phyloP scores from a whole-genome alignment of 2,113 vertebrate species.

The Percopsis transmontana region DNA sequence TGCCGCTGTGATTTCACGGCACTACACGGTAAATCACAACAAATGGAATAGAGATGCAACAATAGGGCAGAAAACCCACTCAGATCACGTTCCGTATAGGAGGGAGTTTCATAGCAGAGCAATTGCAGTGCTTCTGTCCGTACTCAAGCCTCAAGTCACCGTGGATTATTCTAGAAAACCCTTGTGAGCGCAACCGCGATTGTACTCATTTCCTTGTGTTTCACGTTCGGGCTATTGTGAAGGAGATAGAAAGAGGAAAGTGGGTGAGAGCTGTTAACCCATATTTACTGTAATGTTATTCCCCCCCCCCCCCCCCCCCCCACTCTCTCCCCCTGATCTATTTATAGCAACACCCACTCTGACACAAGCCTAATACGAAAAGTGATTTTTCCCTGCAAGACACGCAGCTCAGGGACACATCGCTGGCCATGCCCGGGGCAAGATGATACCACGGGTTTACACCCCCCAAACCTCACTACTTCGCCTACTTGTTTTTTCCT shows the following conservation, averaged over 20 bases:
- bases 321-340: conserved; percentile 69
- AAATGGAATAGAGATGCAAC: conserved; percentile 3
- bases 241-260: neutral
- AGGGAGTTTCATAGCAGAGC: neutral
- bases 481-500: too few species aligned
- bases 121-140: too few species aligned
- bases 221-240: neutral
- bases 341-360: conserved; percentile 68
- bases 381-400: conserved; percentile 47
- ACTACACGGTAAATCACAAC: conserved; percentile 25
- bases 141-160: too few species aligned
- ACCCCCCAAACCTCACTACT: too few species aligned
- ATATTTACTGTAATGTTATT: conserved; percentile 71
- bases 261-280: conserved; percentile 59
- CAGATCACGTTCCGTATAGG: neutral
- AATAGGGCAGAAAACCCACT: neutral
- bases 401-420: conserved; percentile 17
- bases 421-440: too few species aligned
- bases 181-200: too few species aligned
- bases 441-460: too few species aligned
- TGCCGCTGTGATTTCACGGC: conserved; percentile 28
- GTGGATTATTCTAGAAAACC: neutral
- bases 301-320: conserved; percentile 54
- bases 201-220: too few species aligned
- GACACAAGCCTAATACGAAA: conserved; percentile 47